A percentile compares a stretch with the other conserved stretches of the same genome.
phyloP scores from a whole-genome alignment of 2,888 invertebrate genomes.

The Synanthedon myopaeformis region DNA sequence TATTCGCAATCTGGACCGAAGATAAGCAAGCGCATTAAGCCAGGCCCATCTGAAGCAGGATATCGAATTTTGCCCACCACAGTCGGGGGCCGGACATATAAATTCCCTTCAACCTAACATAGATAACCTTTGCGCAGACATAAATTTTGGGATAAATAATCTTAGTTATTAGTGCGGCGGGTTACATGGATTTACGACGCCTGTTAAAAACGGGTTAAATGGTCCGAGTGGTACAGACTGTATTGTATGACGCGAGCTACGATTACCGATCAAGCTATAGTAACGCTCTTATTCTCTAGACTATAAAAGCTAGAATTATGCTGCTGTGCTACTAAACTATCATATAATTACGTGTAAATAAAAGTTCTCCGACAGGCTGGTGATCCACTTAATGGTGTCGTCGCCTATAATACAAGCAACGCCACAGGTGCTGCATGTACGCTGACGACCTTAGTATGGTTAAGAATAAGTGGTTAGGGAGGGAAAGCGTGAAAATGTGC shows the following conservation, averaged over 20 bases:
- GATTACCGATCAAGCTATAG: background rate
- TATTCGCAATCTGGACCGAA: background rate
- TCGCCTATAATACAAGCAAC: too few species aligned
- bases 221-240: conserved; percentile 1
- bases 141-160: conserved; percentile 48
- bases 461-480: too few species aligned
- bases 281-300: too few species aligned
- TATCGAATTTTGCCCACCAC: conserved; percentile 31
- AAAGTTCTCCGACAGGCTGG: too few species aligned
- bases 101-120: conserved; percentile 33
- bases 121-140: conserved; percentile 41
- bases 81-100: conserved; percentile 27
- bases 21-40: conserved; percentile 8
- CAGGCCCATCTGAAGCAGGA: conserved; percentile 19
- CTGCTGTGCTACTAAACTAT: too few species aligned
- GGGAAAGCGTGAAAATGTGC: too few species aligned
- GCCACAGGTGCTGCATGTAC: too few species aligned
- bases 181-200: conserved; percentile 15
- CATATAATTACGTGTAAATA: too few species aligned
- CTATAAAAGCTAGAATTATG: too few species aligned
- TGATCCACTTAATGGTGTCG: too few species aligned
- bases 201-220: conserved; percentile 4
- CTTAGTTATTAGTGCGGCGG: conserved; percentile 34
- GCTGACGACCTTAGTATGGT: too few species aligned
- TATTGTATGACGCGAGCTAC: background rate